These are phyloP conservation scores for Bos taurus DNA, from an alignment of 2,113 vertebrate species.

Conservation along the genomic window ARS-UCD2.0 NC_037336.1:69307001-69307500, in stretches of 20 bases:
- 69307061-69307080: not conserved
- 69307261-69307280: not conserved
- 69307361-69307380: not conserved
- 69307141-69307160: not conserved
- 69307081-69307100: not conserved
- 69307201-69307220: slow-evolving; percentile 1
- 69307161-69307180: not conserved
- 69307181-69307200: not conserved
- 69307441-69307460: not conserved
- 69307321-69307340: not conserved
- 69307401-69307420: not conserved
- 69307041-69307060: not conserved
- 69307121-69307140: not conserved
- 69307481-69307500: not conserved
- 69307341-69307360: not conserved
- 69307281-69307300: not conserved
- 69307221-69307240: not conserved
- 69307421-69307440: not conserved
- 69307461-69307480: not conserved
- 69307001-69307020: not conserved
- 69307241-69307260: not conserved
- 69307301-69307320: not conserved
- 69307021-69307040: not conserved
- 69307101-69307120: slow-evolving; percentile 11
- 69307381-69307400: not conserved